Conservation (phyloP, 2,797 vertebrate species). For the Salarias fasciatus region DNA sequence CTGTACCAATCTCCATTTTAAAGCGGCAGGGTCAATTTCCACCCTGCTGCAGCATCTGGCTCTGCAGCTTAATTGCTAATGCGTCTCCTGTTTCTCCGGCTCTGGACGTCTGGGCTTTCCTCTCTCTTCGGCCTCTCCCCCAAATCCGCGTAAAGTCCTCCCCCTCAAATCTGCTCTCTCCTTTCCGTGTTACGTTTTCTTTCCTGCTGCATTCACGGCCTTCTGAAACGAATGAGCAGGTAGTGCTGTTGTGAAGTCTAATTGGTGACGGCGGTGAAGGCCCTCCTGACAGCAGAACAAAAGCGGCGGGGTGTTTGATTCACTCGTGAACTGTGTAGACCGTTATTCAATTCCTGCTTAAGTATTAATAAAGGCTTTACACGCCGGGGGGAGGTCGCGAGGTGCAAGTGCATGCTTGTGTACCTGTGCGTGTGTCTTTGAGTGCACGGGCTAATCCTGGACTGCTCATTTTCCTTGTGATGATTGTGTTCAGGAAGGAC, state of each 20-base stretch:
- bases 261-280: slow-evolving; percentile 49
- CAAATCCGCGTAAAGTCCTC: slow-evolving; percentile 19
- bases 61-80: slow-evolving; percentile 71
- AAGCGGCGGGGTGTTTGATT: slow-evolving; percentile 75
- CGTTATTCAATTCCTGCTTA: slow-evolving; percentile 83
- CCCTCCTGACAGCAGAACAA: slow-evolving; percentile 72
- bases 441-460: slow-evolving; percentile 47
- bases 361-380: slow-evolving; percentile 85
- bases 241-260: slow-evolving; percentile 52
- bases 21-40: slow-evolving; percentile 75
- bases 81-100: slow-evolving; percentile 74
- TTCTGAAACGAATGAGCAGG: slow-evolving; percentile 44
- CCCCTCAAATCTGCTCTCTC: slow-evolving; percentile 52
- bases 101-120: slow-evolving; percentile 35
- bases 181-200: slow-evolving; percentile 24
- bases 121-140: slow-evolving; percentile 17
- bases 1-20: slow-evolving; percentile 75
- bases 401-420: slow-evolving; percentile 57
- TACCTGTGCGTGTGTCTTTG: slow-evolving; percentile 25
- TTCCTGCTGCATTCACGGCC: slow-evolving; percentile 26
- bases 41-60: slow-evolving; percentile 62
- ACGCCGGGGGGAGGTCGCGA: slow-evolving; percentile 64
- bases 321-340: slow-evolving; percentile 72
- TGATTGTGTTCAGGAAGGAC: slow-evolving; percentile 40
- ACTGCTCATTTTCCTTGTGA: slow-evolving; percentile 66